Percentiles rank a stretch among this genome's conserved stretches.
phyloP scores from a whole-genome alignment of 2,888 invertebrate species.

The Heliconius erato region DNA sequence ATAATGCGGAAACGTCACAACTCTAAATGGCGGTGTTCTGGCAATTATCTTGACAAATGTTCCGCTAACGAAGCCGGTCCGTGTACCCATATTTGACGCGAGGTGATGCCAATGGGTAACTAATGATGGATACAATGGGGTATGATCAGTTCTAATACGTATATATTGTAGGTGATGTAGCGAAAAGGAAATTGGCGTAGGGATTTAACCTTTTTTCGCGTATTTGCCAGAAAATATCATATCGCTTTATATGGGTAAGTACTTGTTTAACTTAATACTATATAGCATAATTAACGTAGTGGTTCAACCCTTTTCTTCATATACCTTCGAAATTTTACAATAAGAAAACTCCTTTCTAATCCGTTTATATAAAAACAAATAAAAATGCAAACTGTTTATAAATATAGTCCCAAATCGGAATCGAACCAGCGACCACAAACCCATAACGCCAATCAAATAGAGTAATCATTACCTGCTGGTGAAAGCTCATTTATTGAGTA shows the following conservation, averaged over 20 bases:
- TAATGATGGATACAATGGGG: constrained; percentile 72
- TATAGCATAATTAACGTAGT: no score
- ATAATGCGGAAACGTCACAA: constrained; percentile 75
- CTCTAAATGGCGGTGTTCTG: constrained; percentile 70
- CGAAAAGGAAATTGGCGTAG: neutral
- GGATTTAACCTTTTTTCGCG: neutral
- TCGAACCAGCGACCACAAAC: neutral
- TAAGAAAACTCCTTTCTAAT: no score
- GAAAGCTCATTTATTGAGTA: constrained; percentile 64
- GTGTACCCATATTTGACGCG: constrained; percentile 66
- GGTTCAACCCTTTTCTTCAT: no score
- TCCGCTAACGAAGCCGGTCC: constrained; percentile 75
- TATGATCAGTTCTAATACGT: constrained; percentile 54
- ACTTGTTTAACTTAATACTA: no score
- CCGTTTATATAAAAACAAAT: no score
- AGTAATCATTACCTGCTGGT: constrained; percentile 51
- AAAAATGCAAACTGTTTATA: no score
- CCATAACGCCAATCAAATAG: neutral
- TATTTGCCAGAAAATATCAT: neutral
- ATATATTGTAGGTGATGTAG: neutral
- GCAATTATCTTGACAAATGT: constrained; percentile 83
- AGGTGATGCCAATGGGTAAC: constrained; percentile 73
- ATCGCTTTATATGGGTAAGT: no score
- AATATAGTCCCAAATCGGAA: neutral
- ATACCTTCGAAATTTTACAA: no score